Percentiles rank a stretch among this genome's conserved stretches.
Conservation (phyloP, 2,113 vertebrate genomes). For the Coturnix japonica region DNA sequence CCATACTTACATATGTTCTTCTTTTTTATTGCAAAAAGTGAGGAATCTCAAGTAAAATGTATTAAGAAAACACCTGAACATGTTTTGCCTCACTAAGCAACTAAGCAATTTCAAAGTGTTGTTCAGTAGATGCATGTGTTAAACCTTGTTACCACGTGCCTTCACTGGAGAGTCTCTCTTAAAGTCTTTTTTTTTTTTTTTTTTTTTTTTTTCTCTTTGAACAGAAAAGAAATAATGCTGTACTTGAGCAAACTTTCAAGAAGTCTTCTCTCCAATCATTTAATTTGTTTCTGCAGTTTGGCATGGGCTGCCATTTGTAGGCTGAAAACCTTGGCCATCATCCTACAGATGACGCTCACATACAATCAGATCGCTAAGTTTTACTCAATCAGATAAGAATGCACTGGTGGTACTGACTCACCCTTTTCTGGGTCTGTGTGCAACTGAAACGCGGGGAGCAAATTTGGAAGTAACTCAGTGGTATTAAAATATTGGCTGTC, state of each 20-base stretch:
- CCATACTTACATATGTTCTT: neutral
- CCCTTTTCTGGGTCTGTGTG: neutral
- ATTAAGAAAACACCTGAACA: neutral
- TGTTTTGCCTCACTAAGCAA: neutral
- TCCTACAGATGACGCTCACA: neutral
- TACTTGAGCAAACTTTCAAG: neutral
- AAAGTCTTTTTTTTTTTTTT: neutral
- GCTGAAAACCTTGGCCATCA: neutral
- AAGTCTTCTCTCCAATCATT: neutral
- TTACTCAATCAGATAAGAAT: slow-evolving; percentile 13
- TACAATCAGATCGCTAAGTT: neutral
- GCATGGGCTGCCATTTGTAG: neutral
- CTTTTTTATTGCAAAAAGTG: neutral
- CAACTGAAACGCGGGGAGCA: slow-evolving; percentile 26
- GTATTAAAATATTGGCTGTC: slow-evolving; percentile 43
- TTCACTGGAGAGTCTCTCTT: neutral
- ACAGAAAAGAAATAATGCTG: neutral
- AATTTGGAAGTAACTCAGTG: slow-evolving; percentile 37
- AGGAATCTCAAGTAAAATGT: neutral
- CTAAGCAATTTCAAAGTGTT: neutral
- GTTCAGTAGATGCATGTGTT: neutral
- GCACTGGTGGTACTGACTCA: slow-evolving; percentile 30
- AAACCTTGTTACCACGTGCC: neutral
- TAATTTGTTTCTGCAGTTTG: neutral
- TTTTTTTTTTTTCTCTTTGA: neutral